Percentiles rank a stretch among this genome's conserved stretches.
These are phyloP conservation scores for Yponomeuta sedellus DNA, from an alignment of 2,888 invertebrate species.

Conservation along the genomic window DNA sequence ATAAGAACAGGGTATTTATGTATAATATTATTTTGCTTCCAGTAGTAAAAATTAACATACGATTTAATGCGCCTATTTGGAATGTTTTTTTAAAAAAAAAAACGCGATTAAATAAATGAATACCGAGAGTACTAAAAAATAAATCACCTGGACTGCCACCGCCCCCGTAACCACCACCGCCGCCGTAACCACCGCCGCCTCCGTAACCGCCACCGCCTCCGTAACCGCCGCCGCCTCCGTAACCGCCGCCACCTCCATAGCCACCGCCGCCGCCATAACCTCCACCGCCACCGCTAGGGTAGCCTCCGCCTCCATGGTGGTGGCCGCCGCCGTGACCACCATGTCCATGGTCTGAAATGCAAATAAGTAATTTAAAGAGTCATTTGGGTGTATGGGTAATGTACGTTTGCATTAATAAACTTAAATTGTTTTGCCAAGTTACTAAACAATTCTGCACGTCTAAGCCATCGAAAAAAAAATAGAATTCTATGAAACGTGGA, in stretches of 20 bases:
- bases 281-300: slow-evolving; percentile 23
- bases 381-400: neutral
- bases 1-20: too few species aligned
- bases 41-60: too few species aligned
- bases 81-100: too few species aligned
- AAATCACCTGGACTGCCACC: neutral
- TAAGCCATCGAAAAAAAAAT: too few species aligned
- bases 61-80: too few species aligned
- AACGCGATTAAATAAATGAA: too few species aligned
- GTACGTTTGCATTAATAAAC: too few species aligned
- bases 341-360: slow-evolving; percentile 21
- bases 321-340: slow-evolving; percentile 27
- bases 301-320: slow-evolving; percentile 24
- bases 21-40: too few species aligned
- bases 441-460: too few species aligned
- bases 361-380: neutral
- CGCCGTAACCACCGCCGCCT: neutral
- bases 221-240: slow-evolving; percentile 6
- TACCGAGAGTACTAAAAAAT: too few species aligned
- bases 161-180: neutral
- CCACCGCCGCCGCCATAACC: slow-evolving; percentile 21
- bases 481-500: too few species aligned
- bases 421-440: too few species aligned
- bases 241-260: slow-evolving; percentile 24
- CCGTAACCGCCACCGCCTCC: neutral